Evolutionary conservation across 2,888 invertebrate species (phyloP), one percentile per base, ranked within the genome.

Genomic region (Temnothorax unifasciatus): DNA sequence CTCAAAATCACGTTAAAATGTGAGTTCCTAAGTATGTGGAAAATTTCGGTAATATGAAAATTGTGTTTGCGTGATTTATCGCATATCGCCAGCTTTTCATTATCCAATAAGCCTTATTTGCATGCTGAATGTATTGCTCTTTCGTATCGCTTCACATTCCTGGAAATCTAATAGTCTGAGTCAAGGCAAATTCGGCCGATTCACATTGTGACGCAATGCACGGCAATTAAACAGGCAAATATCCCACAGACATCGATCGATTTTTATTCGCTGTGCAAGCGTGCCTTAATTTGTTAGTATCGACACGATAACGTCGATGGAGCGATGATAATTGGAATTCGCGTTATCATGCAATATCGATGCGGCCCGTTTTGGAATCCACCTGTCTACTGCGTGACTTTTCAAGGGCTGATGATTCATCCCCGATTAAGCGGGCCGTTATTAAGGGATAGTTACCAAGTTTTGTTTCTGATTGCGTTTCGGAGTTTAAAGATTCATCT

Each of bases 351-450:
- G 47, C 29, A 15, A 47, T 76, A 57, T 75, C 9, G 25, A 57
- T 34, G 63, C 47, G 52, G 52, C 21, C 73, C 50, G 41, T 79
- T 79, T 69, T 54, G 25, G 38, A 57, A 71, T 75, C 47, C 73
- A 85, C 63, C 57, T 81, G 44, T 87, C 59, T 54, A 41, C 50
- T 54, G 52, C 63, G 18, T 50, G 9, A 25, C n/a, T 83, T 79
- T 83, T 77, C 66, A 77, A 77, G 69, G 54, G 68, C 77, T 61
- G 79, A 77, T 79, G 69, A 77, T 68, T 83, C 79, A 83, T 29
- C 13, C n/a, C 38, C 29, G 68, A 66, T 66, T 59, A n/a, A 61
- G 29, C 38, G 47, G 29, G 15, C 15, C 61, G 34, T 79, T 77
- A 73, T 75, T 63, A 44, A 54, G 63, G 21, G 25, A 59, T 25